A percentile compares a stretch with the other conserved stretches of the same genome.
These are phyloP conservation scores for Argopecten irradians DNA, from an alignment of 1,140 invertebrate genomes.

Conservation along the genomic window DNA sequence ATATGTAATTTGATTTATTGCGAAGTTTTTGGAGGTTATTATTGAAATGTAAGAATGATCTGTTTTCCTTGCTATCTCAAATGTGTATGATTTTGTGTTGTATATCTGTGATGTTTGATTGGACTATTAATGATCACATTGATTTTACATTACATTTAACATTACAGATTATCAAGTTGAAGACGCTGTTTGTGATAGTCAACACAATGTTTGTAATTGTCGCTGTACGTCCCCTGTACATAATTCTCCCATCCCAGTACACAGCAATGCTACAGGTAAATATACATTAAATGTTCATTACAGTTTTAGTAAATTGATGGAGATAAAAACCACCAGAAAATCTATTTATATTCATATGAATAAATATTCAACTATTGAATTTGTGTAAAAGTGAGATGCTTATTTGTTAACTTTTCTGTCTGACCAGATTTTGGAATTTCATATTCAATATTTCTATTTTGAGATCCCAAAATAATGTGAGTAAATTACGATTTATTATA, in stretches of 20 bases:
- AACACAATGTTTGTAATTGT: conserved; percentile 41
- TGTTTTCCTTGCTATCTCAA: not conserved
- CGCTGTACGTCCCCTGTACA: conserved; percentile 24
- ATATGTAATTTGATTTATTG: no score
- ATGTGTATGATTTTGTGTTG: not conserved
- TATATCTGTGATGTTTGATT: conserved; percentile 15
- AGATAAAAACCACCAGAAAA: not conserved
- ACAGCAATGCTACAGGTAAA: conserved; percentile 31
- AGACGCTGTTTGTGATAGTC: conserved; percentile 39
- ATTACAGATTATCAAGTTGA: conserved; percentile 33
- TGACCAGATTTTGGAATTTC: no score
- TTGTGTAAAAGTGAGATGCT: no score
- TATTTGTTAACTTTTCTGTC: no score
- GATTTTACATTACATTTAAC: not conserved
- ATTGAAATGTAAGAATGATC: not conserved
- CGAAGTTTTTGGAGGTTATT: not conserved
- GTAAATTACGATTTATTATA: no score
- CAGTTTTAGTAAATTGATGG: not conserved
- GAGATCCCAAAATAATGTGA: no score
- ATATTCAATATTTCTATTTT: no score
- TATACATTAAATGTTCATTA: not conserved
- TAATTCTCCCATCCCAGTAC: conserved; percentile 35
- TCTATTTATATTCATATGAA: not conserved
- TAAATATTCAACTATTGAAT: not conserved
- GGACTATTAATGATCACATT: not conserved